These are phyloP conservation scores for Lemur catta DNA, from an alignment of 2,797 vertebrate species.

Conservation along the genomic window DNA sequence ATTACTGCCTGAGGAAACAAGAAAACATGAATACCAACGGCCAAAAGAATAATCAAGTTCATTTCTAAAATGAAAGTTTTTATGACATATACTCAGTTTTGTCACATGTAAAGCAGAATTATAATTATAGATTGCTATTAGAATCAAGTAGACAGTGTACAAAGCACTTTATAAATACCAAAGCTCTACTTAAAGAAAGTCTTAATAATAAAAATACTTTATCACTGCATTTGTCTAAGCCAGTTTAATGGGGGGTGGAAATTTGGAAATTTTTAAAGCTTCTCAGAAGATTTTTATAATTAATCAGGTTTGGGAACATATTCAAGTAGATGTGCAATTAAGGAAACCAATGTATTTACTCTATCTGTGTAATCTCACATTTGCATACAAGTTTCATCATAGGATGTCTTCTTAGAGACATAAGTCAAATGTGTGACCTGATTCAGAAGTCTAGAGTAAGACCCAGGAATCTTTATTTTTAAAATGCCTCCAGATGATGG, in stretches of 20 bases:
- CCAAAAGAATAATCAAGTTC: constrained; percentile 25
- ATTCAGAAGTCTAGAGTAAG: neutral
- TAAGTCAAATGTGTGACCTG: neutral
- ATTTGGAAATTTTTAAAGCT: neutral
- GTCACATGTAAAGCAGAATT: neutral
- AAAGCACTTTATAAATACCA: neutral
- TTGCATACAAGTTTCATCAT: neutral
- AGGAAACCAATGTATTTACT: neutral
- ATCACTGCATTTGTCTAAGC: neutral
- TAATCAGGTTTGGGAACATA: neutral
- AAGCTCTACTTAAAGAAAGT: neutral
- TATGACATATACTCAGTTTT: neutral
- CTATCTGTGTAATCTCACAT: neutral
- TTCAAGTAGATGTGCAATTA: neutral
- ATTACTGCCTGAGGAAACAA: neutral
- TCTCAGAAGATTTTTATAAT: neutral
- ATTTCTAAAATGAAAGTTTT: constrained; percentile 2
- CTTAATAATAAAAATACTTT: constrained; percentile 2
- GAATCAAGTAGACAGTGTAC: neutral
- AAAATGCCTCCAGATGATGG: neutral
- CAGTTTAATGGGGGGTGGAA: neutral
- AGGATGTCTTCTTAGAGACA: neutral
- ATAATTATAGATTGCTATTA: neutral
- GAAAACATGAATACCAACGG: neutral
- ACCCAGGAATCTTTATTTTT: neutral